Evolutionary conservation across 2,888 invertebrate species (phyloP), one percentile per base, ranked within the genome.

Genomic region (Automeris io): DNA sequence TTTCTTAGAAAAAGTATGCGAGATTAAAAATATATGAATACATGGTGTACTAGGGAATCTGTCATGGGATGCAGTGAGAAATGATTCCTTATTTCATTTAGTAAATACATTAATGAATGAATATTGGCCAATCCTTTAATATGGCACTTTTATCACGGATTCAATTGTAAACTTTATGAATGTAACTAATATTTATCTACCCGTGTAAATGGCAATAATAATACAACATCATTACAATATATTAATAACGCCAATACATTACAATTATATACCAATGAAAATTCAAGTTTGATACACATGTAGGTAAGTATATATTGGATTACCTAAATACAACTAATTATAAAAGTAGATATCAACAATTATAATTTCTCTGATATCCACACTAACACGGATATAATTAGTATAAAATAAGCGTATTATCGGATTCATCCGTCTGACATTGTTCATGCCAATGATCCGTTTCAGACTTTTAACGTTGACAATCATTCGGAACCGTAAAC

Each of bases 361-460:
- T 70, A 70, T 55, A 70, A 62, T 67, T 70, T 62, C 56, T 65
- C 64, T 70, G 69, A 73, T 72, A 75, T 62, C 75, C 69, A 77
- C 68, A 66, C 76, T 76, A 80, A 79, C 72, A 76, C 68, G 75
- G 77, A 74, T 78, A 80, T 76, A 75, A 67, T 70, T 67, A 68
- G 70, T 81, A 78, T 77, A 82, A 82, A 83, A 85, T 86, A 86
- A 86, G 85, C 85, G 85, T 86, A 85, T 81, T 72, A 66, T 71
- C 80, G 83, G 85, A 83, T 76, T 67, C 69, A 67, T 74, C 75
- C 74, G 70, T 74, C 61, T 54, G 74, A 71, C 72, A 63, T 58
- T 54, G 46, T 47, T 42, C 53, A 57, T 67, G 78, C 71, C 79
- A 63, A 54, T 77, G 76, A 70, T 80, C 79, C 83, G 67, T 72